These are phyloP conservation scores for Phragmatobia fuliginosa DNA, from an alignment of 2,888 invertebrate genomes.

Conservation along the genomic window DNA sequence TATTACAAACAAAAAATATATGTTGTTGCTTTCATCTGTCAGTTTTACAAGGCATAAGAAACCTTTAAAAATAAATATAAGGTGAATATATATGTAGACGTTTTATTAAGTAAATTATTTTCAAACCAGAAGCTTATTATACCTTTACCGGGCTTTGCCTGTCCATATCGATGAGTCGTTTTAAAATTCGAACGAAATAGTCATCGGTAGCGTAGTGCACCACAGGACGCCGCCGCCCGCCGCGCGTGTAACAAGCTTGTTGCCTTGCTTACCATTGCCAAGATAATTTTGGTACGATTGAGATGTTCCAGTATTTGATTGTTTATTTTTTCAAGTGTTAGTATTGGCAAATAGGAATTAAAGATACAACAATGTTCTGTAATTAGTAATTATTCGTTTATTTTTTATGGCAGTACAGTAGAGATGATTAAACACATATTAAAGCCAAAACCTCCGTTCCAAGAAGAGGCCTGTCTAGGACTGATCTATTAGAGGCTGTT, in stretches of 20 bases:
- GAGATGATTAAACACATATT: not conserved
- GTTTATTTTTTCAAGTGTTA: not conserved
- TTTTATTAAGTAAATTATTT: conserved; percentile 31
- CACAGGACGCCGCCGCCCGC: conserved; percentile 52
- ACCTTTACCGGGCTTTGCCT: conserved; percentile 33
- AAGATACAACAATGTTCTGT: not conserved
- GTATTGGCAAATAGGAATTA: not conserved
- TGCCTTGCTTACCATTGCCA: conserved; percentile 38
- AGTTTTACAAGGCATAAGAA: not conserved
- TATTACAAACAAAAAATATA: too few relatives aligned
- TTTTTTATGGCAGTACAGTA: not conserved
- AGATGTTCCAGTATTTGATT: conserved; percentile 26
- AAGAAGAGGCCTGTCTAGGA: too few relatives aligned
- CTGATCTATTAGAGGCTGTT: too few relatives aligned
- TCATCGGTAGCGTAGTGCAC: conserved; percentile 60
- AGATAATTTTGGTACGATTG: conserved; percentile 41
- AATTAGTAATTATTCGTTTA: too few relatives aligned
- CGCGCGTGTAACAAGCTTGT: conserved; percentile 50
- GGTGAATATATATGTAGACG: not conserved
- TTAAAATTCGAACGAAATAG: conserved; percentile 54
- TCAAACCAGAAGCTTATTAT: conserved; percentile 41
- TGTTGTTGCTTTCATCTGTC: too few relatives aligned
- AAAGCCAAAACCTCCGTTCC: too few relatives aligned
- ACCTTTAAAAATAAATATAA: not conserved
- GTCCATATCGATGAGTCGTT: conserved; percentile 38